These are phyloP conservation scores for Lomographa bimaculata DNA, from an alignment of 2,888 invertebrate species.

Conservation along the genomic window DNA sequence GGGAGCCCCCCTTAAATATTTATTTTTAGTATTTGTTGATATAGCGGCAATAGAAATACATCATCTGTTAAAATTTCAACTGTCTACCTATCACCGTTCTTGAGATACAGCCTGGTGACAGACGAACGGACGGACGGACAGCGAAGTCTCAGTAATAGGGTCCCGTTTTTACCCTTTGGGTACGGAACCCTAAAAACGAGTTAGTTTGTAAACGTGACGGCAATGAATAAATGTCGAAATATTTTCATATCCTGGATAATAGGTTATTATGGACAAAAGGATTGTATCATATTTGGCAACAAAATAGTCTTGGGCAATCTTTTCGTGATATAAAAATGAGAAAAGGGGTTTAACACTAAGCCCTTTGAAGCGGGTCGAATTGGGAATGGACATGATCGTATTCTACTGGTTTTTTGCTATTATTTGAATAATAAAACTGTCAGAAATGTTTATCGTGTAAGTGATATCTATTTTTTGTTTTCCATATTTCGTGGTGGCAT, in stretches of 20 bases:
- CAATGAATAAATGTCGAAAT: slow-evolving; percentile 20
- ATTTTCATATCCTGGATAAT: slow-evolving; percentile 19
- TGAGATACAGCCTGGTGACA: no score
- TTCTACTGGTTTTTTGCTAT: slow-evolving; percentile 74
- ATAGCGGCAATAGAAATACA: no score
- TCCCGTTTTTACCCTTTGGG: no score
- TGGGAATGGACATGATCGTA: slow-evolving; percentile 74
- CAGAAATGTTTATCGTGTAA: slow-evolving; percentile 63
- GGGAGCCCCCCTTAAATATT: no score
- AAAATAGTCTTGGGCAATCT: slow-evolving; percentile 74
- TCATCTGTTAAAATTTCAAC: no score
- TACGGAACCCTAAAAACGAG: no score
- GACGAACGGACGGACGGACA: no score
- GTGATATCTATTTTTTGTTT: slow-evolving; percentile 68
- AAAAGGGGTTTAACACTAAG: slow-evolving; percentile 77
- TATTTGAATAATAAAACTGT: slow-evolving; percentile 79
- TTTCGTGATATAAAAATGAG: slow-evolving; percentile 75
- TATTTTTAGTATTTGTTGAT: no score
- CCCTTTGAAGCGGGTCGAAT: slow-evolving; percentile 81
- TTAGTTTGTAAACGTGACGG: slow-evolving; percentile 19
- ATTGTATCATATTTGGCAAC: slow-evolving; percentile 75
- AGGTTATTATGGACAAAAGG: slow-evolving; percentile 55
- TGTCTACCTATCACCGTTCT: no score
- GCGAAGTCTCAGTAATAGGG: no score
- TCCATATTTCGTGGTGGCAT: slow-evolving; percentile 41